A percentile compares a stretch with the other conserved stretches of the same genome.
phyloP scores from a whole-genome alignment of 2,797 vertebrate species.

The Intellagama lesueurii region DNA sequence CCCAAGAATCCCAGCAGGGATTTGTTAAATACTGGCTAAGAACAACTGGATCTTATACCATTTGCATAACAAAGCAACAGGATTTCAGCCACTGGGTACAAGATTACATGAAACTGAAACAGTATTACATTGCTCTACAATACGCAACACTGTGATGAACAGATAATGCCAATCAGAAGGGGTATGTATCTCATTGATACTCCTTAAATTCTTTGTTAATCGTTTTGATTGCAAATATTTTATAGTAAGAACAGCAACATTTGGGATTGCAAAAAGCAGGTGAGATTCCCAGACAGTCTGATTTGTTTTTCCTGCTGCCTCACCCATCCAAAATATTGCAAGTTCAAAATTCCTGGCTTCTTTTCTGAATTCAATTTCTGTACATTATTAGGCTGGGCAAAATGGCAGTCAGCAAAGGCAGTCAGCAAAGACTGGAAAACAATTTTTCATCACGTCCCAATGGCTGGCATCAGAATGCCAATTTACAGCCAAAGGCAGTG shows the following conservation, averaged over 20 bases:
- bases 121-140: neutral
- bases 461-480: slow-evolving; percentile 43
- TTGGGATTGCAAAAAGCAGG: neutral
- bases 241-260: neutral
- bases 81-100: neutral
- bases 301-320: neutral
- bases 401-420: slow-evolving; percentile 31
- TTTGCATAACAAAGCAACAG: no score
- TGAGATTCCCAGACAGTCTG: neutral
- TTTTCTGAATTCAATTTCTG: slow-evolving; percentile 26
- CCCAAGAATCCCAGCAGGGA: no score
- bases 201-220: slow-evolving; percentile 1
- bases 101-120: neutral
- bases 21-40: no score
- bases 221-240: slow-evolving; percentile 1
- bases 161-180: neutral
- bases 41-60: no score
- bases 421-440: slow-evolving; percentile 39
- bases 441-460: slow-evolving; percentile 39
- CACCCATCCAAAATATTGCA: neutral
- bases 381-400: slow-evolving; percentile 35
- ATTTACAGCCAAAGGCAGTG: slow-evolving; percentile 47
- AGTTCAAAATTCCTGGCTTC: slow-evolving; percentile 17
- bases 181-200: neutral
- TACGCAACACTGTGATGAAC: neutral